Percentiles rank a stretch among this genome's conserved stretches.
These are phyloP conservation scores for Sorex araneus DNA, from an alignment of 2,113 vertebrate genomes.

Conservation along the genomic window DNA sequence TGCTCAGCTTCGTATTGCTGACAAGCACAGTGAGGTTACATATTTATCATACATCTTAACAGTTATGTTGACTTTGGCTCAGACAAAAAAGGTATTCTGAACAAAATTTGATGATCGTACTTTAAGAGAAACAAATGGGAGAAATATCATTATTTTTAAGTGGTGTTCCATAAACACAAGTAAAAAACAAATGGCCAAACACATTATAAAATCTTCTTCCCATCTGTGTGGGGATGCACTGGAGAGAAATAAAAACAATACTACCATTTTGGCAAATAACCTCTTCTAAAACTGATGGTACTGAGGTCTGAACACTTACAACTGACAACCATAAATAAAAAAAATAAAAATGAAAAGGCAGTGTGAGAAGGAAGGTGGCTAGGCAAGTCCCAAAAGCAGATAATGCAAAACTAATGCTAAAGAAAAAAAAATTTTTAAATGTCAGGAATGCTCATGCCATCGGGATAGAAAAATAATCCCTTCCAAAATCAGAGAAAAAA, in stretches of 20 bases:
- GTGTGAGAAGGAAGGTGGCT: background rate
- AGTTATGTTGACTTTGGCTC: slow-evolving; percentile 31
- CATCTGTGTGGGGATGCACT: background rate
- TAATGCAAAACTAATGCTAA: background rate
- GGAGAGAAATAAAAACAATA: slow-evolving; percentile 10
- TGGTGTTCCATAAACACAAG: slow-evolving; percentile 49
- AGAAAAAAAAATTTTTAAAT: background rate
- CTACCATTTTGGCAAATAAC: slow-evolving; percentile 31
- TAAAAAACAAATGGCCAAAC: slow-evolving; percentile 49
- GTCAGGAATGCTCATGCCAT: background rate
- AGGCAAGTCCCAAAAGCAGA: background rate
- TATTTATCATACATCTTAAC: slow-evolving; percentile 53
- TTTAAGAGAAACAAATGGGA: slow-evolving; percentile 15
- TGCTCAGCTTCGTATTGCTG: slow-evolving; percentile 4
- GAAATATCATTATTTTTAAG: slow-evolving; percentile 51
- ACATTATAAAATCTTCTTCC: background rate
- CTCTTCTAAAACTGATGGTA: slow-evolving; percentile 51
- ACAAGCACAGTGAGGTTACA: background rate
- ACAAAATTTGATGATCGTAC: slow-evolving; percentile 43
- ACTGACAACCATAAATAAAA: slow-evolving; percentile 44
- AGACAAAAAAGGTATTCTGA: background rate
- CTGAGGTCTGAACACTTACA: slow-evolving; percentile 6
- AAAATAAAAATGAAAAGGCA: slow-evolving; percentile 54
- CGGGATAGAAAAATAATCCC: slow-evolving; percentile 42
- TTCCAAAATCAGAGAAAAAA: background rate